These are phyloP conservation scores for Mimumesa dahlbomi DNA, from an alignment of 2,888 invertebrate species.

Conservation along the genomic window DNA sequence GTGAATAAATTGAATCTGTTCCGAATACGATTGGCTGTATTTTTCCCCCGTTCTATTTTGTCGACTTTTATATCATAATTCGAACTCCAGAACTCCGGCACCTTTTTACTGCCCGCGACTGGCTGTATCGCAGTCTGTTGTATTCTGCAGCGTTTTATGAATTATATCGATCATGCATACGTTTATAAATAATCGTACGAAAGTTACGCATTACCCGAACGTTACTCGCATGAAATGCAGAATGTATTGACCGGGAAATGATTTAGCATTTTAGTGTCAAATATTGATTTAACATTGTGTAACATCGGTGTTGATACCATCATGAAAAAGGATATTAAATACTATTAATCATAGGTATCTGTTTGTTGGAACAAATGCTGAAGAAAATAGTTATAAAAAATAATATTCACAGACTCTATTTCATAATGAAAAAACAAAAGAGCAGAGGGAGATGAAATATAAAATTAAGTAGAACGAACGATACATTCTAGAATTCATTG, in stretches of 20 bases:
- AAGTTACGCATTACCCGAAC: not conserved
- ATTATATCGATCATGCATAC: not conserved
- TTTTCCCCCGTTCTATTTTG: not conserved
- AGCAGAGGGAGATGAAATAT: too few species aligned
- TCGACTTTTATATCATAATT: slow-evolving; percentile 3
- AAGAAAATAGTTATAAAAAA: too few species aligned
- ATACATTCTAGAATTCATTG: too few species aligned
- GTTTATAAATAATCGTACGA: not conserved
- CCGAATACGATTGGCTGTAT: not conserved
- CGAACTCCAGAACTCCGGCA: not conserved
- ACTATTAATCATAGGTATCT: too few species aligned
- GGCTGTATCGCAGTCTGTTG: not conserved
- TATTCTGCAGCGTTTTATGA: not conserved
- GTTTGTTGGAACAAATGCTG: too few species aligned
- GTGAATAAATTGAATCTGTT: slow-evolving; percentile 6
- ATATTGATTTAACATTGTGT: too few species aligned
- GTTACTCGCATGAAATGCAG: not conserved
- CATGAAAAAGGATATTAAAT: too few species aligned
- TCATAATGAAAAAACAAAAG: too few species aligned
- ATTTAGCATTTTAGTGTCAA: not conserved
- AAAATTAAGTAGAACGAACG: too few species aligned
- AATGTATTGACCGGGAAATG: not conserved
- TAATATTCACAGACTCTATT: too few species aligned
- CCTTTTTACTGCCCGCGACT: not conserved
- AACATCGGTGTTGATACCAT: too few species aligned